phyloP scores from a whole-genome alignment of 2,888 invertebrate species.

The Ennomos erosarius region DNA sequence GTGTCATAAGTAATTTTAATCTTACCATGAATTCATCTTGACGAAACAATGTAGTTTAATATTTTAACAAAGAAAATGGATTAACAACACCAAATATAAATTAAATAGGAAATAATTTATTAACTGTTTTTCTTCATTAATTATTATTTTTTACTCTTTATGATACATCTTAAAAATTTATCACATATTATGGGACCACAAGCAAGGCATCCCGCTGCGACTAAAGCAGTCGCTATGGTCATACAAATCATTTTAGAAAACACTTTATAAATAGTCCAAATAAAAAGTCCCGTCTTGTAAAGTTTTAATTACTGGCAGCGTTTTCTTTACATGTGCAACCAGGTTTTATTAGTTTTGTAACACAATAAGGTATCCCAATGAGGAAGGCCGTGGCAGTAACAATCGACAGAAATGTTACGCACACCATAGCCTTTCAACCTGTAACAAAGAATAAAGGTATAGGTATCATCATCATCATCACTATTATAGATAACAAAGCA shows the following conservation, averaged over 20 bases:
- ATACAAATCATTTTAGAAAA: slow-evolving; percentile 56
- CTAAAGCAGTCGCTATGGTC: slow-evolving; percentile 50
- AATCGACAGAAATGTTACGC: slow-evolving; percentile 31
- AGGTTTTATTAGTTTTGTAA: slow-evolving; percentile 17
- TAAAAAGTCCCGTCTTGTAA: no score
- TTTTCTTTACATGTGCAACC: slow-evolving; percentile 16
- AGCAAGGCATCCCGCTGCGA: slow-evolving; percentile 50
- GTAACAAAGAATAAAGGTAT: slow-evolving; percentile 41
- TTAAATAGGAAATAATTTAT: background rate
- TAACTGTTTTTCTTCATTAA: no score
- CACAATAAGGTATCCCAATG: slow-evolving; percentile 26
- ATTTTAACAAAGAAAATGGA: no score
- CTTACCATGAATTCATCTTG: no score
- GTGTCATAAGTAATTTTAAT: no score
- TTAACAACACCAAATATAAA: no score
- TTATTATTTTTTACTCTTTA: slow-evolving; percentile 40
- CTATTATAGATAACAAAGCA: slow-evolving; percentile 1
- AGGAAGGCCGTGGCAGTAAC: slow-evolving; percentile 27
- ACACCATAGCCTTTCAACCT: slow-evolving; percentile 42
- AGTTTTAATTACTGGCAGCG: background rate
- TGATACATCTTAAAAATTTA: slow-evolving; percentile 51
- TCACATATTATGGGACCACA: slow-evolving; percentile 57
- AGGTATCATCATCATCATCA: no score
- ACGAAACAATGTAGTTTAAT: no score
- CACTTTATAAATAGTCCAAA: no score